These are phyloP conservation scores for Kradibia gibbosae DNA, from an alignment of 1,140 invertebrate species.

Conservation along the genomic window DNA sequence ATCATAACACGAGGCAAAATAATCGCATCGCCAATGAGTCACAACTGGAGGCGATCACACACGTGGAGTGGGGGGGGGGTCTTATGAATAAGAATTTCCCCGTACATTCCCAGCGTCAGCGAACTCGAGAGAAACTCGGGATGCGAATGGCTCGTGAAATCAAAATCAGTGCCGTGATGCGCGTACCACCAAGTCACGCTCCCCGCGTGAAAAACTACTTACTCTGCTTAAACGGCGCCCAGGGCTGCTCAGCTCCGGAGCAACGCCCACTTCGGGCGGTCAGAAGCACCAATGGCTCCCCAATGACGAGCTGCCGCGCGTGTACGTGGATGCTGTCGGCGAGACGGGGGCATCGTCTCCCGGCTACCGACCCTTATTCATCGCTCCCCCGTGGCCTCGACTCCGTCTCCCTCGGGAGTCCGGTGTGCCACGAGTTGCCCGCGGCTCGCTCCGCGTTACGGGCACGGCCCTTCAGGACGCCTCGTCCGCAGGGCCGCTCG, in stretches of 20 bases:
- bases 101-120: no score
- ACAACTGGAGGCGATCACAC: no score
- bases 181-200: background rate
- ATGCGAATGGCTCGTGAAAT: constrained; percentile 28
- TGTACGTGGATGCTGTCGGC: constrained; percentile 1
- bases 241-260: background rate
- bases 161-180: constrained; percentile 8
- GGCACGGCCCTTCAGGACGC: background rate
- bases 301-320: constrained; percentile 17
- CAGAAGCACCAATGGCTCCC: constrained; percentile 39
- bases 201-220: constrained; percentile 11
- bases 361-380: constrained; percentile 49
- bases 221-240: background rate
- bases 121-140: no score
- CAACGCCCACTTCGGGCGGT: constrained; percentile 27
- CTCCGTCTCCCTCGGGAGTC: constrained; percentile 21
- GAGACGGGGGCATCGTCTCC: background rate
- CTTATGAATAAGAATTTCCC: no score
- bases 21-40: no score
- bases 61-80: no score
- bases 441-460: background rate
- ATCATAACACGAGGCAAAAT: no score
- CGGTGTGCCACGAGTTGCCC: background rate
- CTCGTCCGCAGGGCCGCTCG: background rate
- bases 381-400: constrained; percentile 45